These are phyloP conservation scores for Callosobruchus maculatus DNA, from an alignment of 2,888 invertebrate genomes.

Conservation along the genomic window DNA sequence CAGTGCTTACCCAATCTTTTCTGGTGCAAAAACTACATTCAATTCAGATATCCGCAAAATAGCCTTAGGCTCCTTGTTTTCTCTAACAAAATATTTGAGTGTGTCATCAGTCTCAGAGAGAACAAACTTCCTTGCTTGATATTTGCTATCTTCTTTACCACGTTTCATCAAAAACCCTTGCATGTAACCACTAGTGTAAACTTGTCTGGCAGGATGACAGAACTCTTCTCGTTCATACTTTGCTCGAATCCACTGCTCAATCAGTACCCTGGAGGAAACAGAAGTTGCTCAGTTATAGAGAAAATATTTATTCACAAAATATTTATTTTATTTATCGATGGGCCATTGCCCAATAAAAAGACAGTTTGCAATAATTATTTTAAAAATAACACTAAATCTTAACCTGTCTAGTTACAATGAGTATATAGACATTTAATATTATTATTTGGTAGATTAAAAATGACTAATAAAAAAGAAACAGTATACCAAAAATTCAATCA, in stretches of 20 bases:
- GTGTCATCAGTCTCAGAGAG: slow-evolving; percentile 77
- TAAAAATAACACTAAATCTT: too few relatives aligned
- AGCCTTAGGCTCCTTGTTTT: slow-evolving; percentile 78
- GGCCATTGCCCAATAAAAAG: too few relatives aligned
- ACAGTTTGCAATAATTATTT: too few relatives aligned
- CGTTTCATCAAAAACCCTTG: slow-evolving; percentile 86
- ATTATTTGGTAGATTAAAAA: too few relatives aligned
- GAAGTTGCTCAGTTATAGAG: too few relatives aligned
- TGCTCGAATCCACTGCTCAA: slow-evolving; percentile 88
- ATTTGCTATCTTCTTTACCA: slow-evolving; percentile 82
- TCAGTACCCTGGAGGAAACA: slow-evolving; percentile 62
- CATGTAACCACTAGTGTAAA: slow-evolving; percentile 75
- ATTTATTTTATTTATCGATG: too few relatives aligned
- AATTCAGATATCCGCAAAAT: slow-evolving; percentile 75
- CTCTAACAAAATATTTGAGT: slow-evolving; percentile 72
- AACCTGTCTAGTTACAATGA: too few relatives aligned
- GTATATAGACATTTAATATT: too few relatives aligned
- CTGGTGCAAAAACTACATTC: slow-evolving; percentile 80
- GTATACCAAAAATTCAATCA: too few relatives aligned
- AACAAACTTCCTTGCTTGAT: slow-evolving; percentile 79
- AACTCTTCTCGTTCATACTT: slow-evolving; percentile 90
- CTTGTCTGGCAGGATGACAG: slow-evolving; percentile 73
- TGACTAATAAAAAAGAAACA: too few relatives aligned
- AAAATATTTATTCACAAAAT: too few relatives aligned
- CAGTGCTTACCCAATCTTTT: slow-evolving; percentile 62